A percentile compares a stretch with the other conserved stretches of the same genome.
These are phyloP conservation scores for Lucilia sericata DNA, from an alignment of 1,140 invertebrate species.

Conservation along the genomic window DNA sequence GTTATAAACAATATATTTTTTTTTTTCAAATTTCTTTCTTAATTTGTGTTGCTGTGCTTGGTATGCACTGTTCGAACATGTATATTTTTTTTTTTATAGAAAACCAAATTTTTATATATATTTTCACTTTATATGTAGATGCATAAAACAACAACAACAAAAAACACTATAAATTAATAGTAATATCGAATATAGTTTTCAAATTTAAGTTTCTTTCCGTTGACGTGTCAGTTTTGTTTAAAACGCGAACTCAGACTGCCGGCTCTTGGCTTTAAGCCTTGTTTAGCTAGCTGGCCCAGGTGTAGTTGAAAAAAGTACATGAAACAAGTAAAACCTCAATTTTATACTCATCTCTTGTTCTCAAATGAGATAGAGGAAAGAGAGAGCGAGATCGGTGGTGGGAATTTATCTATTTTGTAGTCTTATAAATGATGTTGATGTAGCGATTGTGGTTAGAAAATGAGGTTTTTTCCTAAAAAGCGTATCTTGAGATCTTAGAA, in stretches of 20 bases:
- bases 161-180: neutral
- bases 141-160: neutral
- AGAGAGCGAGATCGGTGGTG: no score
- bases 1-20: neutral
- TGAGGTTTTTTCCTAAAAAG: no score
- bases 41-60: neutral
- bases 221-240: constrained; percentile 66
- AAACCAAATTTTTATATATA: neutral
- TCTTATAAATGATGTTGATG: no score
- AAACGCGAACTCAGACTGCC: constrained; percentile 64
- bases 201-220: constrained; percentile 50
- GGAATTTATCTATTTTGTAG: no score
- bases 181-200: neutral
- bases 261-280: constrained; percentile 33
- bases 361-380: no score
- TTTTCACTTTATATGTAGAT: constrained; percentile 37
- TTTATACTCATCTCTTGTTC: no score
- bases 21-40: neutral
- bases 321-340: no score
- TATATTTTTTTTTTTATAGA: no score
- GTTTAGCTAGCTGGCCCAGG: constrained; percentile 21
- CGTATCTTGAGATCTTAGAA: no score
- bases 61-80: neutral
- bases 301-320: neutral
- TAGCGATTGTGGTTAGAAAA: no score